Evolutionary conservation across 2,797 vertebrate genomes (phyloP).

Genomic region (Eidolon dupreanum): DNA sequence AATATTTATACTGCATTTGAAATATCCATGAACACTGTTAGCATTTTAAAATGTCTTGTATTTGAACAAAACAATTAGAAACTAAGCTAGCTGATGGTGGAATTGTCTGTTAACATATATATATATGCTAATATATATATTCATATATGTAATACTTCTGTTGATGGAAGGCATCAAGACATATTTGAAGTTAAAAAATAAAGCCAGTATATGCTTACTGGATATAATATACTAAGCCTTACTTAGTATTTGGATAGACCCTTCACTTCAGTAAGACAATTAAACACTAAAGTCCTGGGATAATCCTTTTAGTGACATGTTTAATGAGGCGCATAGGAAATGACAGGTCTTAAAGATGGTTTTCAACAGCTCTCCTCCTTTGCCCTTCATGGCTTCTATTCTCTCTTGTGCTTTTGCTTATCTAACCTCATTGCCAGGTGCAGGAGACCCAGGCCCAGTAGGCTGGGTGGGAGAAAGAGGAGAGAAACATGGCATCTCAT

Average conservation of each 20-base stretch:
- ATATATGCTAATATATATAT: neutral
- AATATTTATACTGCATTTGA: neutral
- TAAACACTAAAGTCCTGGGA: neutral
- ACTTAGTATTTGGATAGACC: neutral
- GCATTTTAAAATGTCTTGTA: neutral
- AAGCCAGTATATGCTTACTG: neutral
- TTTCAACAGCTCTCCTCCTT: neutral
- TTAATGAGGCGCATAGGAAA: neutral
- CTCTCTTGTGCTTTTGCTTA: neutral
- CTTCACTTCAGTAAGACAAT: neutral
- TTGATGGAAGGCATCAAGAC: neutral
- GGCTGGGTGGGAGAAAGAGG: neutral
- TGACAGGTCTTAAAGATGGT: neutral
- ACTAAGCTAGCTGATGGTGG: neutral
- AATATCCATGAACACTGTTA: neutral
- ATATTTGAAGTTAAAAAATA: neutral
- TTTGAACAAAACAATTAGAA: neutral
- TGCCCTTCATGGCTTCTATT: neutral
- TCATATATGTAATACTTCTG: neutral
- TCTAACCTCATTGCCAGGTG: neutral
- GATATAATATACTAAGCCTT: neutral
- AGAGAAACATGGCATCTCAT: fast-evolving
- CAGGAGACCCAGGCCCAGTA: neutral
- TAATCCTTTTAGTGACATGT: neutral
- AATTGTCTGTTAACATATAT: neutral